Evolutionary conservation across 2,888 invertebrate genomes (phyloP).

Genomic region (Limnephilus lunatus): DNA sequence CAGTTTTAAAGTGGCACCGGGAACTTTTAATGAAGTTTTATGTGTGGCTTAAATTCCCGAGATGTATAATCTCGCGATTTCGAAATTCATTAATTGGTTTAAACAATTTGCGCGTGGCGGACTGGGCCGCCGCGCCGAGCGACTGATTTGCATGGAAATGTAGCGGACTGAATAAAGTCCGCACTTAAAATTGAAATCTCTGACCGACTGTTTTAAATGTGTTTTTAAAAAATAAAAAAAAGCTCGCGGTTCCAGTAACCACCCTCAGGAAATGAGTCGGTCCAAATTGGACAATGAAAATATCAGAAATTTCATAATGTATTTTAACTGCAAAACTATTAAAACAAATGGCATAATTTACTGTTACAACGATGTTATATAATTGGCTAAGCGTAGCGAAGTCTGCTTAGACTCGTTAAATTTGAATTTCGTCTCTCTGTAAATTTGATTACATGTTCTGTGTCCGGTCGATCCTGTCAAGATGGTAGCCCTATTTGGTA

Average conservation of each 20-base stretch:
- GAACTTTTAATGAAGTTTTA: slow-evolving; percentile 60
- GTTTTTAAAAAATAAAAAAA: not conserved
- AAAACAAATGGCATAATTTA: no score
- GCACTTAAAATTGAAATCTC: slow-evolving; percentile 2
- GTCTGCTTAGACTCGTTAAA: no score
- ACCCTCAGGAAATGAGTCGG: not conserved
- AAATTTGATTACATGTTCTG: no score
- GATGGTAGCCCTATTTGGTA: no score
- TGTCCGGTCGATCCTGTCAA: no score
- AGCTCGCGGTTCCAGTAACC: not conserved
- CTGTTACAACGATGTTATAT: no score
- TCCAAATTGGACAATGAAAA: not conserved
- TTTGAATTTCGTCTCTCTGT: no score
- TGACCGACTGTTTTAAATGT: not conserved
- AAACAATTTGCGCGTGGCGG: slow-evolving; percentile 38
- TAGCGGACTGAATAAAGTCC: slow-evolving; percentile 10
- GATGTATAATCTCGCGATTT: slow-evolving; percentile 52
- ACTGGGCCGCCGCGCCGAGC: slow-evolving; percentile 9
- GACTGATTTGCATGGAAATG: slow-evolving; percentile 46
- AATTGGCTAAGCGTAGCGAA: no score
- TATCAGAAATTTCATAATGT: not conserved
- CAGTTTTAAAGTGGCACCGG: slow-evolving; percentile 59
- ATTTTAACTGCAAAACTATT: not conserved
- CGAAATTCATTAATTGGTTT: slow-evolving; percentile 58
- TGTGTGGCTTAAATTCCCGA: slow-evolving; percentile 54